Base-by-base conservation (phyloP, 2,888 invertebrate genomes). In the Cryptus viduatorius region DNA sequence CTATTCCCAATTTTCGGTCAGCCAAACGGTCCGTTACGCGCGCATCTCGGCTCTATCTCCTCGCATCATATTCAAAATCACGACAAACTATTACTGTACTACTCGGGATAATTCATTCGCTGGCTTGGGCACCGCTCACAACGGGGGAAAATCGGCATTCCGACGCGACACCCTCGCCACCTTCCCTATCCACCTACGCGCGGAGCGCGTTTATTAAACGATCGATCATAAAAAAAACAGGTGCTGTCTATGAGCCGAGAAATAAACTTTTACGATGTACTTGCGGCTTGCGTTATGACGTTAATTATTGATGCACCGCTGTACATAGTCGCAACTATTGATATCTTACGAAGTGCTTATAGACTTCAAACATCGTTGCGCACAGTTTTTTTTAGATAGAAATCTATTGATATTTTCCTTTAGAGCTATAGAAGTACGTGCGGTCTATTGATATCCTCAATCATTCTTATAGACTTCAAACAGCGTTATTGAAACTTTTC, bases 1-100 rank as follows among this genome's bases (percentile, higher is more conserved):
- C 53, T 69, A 79, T 83, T 75, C 72, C 48, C 42, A 68, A 64
- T 81, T 65, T 73, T 83, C 72, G 37, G 19, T 80, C 73, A 67
- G 42, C 42, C 42, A 65, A 42, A 42, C 31, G 29, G 29, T 1
- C 61, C 31, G 53, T 53, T 72, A n/a, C 24, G 19, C 61, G 31
- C 31, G 31, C 59, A 50, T 61, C 14, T 12, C 48, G 29, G 53
- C 31, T 48, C 19, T 46, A 44, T 44, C 59, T n/a, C 14, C 64
- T 42, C 67, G 59, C 53, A 73, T 67, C 42, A 48, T 72, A 42
- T 64, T 77, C 53, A 53, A 37, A 7, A 37, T 61, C 16, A 12
- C 31, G 61, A 61, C 61, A 61, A 61, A 61, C 61, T 61, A 61
- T 61, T 61, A 61, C 61, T n/a, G 61, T 31, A 29, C 10, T 61